Evolutionary conservation across 2,797 vertebrate species (phyloP).

Genomic region (Pitangus sulphuratus): DNA sequence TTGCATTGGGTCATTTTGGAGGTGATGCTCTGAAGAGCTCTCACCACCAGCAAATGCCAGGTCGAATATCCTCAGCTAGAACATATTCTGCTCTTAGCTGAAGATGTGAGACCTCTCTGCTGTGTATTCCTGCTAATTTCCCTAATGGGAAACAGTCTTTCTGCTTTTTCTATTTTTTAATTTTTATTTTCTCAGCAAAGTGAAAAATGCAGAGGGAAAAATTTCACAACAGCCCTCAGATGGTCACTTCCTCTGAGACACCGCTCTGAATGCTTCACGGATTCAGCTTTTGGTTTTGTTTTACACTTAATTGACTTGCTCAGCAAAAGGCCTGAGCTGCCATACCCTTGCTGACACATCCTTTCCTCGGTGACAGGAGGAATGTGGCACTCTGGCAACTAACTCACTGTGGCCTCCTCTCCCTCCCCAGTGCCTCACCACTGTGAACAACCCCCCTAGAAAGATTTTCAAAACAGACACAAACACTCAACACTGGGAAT

Average conservation of each 20-base stretch:
- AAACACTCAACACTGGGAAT: not conserved
- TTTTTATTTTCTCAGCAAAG: not conserved
- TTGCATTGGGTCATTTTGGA: not conserved
- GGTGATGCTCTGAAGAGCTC: not conserved
- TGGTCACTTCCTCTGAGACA: not conserved
- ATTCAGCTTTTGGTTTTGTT: conserved; percentile 36
- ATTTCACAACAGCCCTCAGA: not conserved
- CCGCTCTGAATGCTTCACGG: not conserved
- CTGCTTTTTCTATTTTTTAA: not conserved
- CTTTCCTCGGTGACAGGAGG: not conserved
- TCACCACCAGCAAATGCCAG: not conserved
- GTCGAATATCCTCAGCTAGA: not conserved
- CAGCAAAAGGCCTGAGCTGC: not conserved
- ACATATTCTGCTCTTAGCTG: not conserved
- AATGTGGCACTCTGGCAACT: not conserved
- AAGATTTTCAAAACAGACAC: not conserved
- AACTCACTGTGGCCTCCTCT: not conserved
- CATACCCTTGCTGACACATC: conserved; percentile 23
- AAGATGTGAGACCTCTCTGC: not conserved
- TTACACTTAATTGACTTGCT: conserved; percentile 14
- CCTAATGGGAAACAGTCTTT: not conserved
- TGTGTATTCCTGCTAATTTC: not conserved
- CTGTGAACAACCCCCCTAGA: not conserved
- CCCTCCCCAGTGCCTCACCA: not conserved
- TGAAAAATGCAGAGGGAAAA: not conserved